Conservation (phyloP, 2,888 invertebrate genomes). For the Alcis repandata region DNA sequence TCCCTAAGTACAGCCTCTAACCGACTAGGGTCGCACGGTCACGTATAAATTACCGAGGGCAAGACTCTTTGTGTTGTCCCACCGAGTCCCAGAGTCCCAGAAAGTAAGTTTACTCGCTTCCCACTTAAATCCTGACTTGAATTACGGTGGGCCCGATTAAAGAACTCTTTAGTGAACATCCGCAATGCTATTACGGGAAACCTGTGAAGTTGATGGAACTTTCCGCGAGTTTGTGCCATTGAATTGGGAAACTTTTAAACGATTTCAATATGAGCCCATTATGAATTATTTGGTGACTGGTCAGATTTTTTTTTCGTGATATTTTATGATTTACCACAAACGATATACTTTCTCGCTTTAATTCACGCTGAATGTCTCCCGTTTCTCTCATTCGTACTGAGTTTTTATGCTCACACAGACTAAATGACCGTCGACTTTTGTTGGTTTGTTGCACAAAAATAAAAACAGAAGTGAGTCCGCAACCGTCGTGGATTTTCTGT, state of each 20-base stretch:
- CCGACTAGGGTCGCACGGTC: conserved; percentile 70
- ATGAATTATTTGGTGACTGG: conserved; percentile 23
- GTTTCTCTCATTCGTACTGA: too few species aligned
- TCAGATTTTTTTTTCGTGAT: conserved; percentile 8
- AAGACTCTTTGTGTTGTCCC: conserved; percentile 80
- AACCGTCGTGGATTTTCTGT: not conserved
- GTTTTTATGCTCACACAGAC: too few species aligned
- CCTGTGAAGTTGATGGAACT: conserved; percentile 54
- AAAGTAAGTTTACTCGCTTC: conserved; percentile 70
- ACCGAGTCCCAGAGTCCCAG: conserved; percentile 59
- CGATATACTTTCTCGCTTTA: too few species aligned
- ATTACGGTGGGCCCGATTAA: conserved; percentile 73
- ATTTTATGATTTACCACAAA: not conserved
- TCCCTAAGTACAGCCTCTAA: conserved; percentile 13
- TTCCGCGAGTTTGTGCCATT: conserved; percentile 41
- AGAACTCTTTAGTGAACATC: conserved; percentile 69
- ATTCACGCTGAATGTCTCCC: too few species aligned
- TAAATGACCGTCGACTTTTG: too few species aligned
- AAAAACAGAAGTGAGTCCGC: not conserved
- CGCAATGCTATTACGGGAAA: conserved; percentile 58
- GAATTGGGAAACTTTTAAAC: conserved; percentile 33
- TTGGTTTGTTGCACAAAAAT: too few species aligned
- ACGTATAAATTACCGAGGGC: conserved; percentile 84
- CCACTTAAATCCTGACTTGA: conserved; percentile 82
- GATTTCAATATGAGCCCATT: conserved; percentile 31